phyloP scores from a whole-genome alignment of 2,888 invertebrate species.

The Dorcus parallelipipedus region DNA sequence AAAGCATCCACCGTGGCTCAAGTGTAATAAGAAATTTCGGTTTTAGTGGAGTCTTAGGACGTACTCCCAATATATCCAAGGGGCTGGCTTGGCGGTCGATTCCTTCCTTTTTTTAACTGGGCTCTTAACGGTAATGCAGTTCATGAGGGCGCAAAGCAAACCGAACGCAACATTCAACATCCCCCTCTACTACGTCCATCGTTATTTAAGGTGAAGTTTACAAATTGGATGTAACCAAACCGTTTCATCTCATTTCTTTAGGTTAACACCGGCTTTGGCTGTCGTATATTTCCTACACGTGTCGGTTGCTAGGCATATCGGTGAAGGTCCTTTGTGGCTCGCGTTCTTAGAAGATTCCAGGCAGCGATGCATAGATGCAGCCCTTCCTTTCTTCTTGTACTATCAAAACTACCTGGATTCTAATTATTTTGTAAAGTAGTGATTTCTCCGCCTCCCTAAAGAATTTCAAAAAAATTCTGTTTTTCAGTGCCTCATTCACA shows the following conservation, averaged over 20 bases:
- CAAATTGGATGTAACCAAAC: background rate
- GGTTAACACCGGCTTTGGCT: constrained; percentile 43
- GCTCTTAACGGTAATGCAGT: constrained; percentile 52
- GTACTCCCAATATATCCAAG: constrained; percentile 34
- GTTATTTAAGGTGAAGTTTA: constrained; percentile 42
- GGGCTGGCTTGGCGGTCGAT: constrained; percentile 58
- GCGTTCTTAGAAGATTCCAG: constrained; percentile 10
- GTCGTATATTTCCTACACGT: constrained; percentile 23
- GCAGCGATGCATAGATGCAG: constrained; percentile 21
- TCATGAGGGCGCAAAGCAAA: constrained; percentile 11
- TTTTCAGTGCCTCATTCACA: constrained; percentile 40
- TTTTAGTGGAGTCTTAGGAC: constrained; percentile 42
- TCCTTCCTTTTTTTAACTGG: constrained; percentile 65
- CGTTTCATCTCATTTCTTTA: constrained; percentile 16
- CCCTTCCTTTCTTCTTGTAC: constrained; percentile 24
- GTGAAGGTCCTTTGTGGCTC: constrained; percentile 23
- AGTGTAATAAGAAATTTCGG: constrained; percentile 13
- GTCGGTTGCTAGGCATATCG: constrained; percentile 19
- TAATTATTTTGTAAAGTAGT: constrained; percentile 7
- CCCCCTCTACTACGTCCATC: constrained; percentile 30
- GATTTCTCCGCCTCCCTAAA: background rate
- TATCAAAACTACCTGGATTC: constrained; percentile 26
- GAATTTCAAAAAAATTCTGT: background rate
- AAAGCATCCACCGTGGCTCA: no score
- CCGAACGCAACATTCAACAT: constrained; percentile 14